Evolutionary conservation across 1,140 invertebrate species (phyloP).

Genomic region (Magallana angulata): DNA sequence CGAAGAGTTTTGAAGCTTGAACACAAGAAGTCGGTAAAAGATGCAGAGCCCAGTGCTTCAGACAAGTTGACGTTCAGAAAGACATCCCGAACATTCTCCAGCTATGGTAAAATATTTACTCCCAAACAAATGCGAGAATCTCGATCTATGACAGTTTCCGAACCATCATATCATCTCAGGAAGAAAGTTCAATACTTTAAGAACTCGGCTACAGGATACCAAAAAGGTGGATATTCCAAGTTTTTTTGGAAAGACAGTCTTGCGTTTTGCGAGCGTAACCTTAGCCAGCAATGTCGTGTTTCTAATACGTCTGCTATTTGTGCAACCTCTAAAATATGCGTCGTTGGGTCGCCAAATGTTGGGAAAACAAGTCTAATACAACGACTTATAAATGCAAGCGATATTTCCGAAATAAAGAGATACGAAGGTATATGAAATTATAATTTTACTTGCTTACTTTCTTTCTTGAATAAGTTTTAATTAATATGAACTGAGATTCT

Average conservation of each 20-base stretch:
- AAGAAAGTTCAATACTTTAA: not conserved
- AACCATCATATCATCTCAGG: not conserved
- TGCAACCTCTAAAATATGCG: not conserved
- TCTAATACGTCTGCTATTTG: not conserved
- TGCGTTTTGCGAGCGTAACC: too few species aligned
- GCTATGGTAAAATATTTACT: not conserved
- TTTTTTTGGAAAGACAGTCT: not conserved
- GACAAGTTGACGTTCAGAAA: not conserved
- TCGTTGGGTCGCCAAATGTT: not conserved
- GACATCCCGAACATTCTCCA: not conserved
- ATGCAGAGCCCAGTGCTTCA: not conserved
- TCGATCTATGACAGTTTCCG: not conserved
- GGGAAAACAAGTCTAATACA: slow-evolving; percentile 2
- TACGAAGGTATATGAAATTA: not conserved
- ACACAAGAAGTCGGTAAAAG: not conserved
- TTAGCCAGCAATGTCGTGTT: not conserved
- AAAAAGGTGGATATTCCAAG: not conserved
- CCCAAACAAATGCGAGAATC: not conserved
- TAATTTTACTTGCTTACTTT: not conserved
- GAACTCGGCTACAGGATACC: not conserved
- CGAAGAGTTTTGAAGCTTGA: not conserved
- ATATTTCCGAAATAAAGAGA: not conserved
- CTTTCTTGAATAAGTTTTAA: too few species aligned
- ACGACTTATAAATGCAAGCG: not conserved
- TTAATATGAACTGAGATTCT: too few species aligned